Base-by-base conservation (phyloP, 2,888 invertebrate species). In the Noctua fimbriata region DNA sequence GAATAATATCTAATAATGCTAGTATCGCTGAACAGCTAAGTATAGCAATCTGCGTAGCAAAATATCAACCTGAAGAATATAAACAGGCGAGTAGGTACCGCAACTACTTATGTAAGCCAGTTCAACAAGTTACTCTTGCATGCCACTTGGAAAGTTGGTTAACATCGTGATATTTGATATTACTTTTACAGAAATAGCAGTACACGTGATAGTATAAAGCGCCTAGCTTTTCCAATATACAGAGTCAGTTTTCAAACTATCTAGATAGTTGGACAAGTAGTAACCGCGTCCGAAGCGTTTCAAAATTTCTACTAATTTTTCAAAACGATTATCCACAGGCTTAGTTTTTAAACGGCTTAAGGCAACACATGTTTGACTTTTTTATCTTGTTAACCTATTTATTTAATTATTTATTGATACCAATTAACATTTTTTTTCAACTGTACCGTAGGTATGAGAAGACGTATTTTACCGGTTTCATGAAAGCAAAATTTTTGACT, bases 101-200 rank as follows among this genome's bases (percentile, higher is more conserved):
- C 21, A 67, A 9, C n/a, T 52, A 60, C 44, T 60, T 72, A 73
- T 16, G 49, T 81, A 60, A 58, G n/a, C 36, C 28, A 44, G 12
- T 24, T 55, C n/a, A 24, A 52, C 44, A 44, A 60, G 52, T 63
- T 14, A 32, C 66, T 32, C 32, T 80, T n/a, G 60, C 44, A 60
- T 67, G 81, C 44, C n/a, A 44, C 74, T 73, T 32, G 41, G 49
- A 5, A 49, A 52, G 58, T 81, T 52, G 58, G 73, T 67, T 60
- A 73, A 49, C 58, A 66, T 67, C 10, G 36, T 63, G 63, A 44
- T 52, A 79, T 78, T 60, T 60, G n/a, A 70, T 69, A 47, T 47
- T 24, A 80, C 10, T 52, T 44, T 69, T 52, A 44, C 32, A 63
- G 63, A 79, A 80, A 58, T 32, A 28, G 36, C 79, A 44, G 1